Evolutionary conservation across 2,797 vertebrate species (phyloP).

Genomic region (Semotilus atromaculatus): DNA sequence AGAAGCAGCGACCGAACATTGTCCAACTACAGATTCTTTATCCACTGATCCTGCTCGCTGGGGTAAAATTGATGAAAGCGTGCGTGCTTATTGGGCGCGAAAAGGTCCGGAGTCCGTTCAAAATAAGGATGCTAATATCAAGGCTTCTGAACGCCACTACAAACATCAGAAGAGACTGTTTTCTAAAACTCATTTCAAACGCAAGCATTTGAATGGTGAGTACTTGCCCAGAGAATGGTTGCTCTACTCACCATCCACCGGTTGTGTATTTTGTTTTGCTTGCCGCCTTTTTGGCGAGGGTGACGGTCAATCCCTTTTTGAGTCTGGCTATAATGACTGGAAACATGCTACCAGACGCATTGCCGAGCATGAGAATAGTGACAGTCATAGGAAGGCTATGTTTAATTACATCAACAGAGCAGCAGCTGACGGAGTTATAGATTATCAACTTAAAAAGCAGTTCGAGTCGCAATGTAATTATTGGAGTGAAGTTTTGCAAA

Average conservation of each 20-base stretch:
- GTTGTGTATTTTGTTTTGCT: too few species aligned
- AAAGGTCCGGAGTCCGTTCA: neutral
- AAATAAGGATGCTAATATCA: too few species aligned
- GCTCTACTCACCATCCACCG: too few species aligned
- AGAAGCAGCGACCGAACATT: too few species aligned
- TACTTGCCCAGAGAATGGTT: too few species aligned
- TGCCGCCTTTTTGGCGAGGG: constrained; percentile 7
- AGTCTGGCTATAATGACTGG: constrained; percentile 33
- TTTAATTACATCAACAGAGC: too few species aligned
- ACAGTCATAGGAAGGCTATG: too few species aligned
- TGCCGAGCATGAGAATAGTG: constrained; percentile 18
- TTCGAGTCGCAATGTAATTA: neutral
- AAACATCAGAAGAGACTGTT: too few species aligned
- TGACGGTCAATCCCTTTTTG: neutral
- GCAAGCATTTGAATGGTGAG: too few species aligned
- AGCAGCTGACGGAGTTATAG: neutral
- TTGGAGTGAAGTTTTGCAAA: constrained; percentile 28
- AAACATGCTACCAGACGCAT: constrained; percentile 2
- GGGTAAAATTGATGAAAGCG: constrained; percentile 9
- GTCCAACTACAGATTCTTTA: too few species aligned
- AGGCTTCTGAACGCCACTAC: too few species aligned
- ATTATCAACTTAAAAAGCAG: constrained; percentile 1
- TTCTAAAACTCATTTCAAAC: too few species aligned
- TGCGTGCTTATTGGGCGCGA: constrained; percentile 21
- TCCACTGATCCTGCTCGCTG: constrained; percentile 20